Percentiles rank a stretch among this genome's conserved stretches.
phyloP scores from a whole-genome alignment of 2,797 vertebrate species.

The Pipistrellus pygmaeus region DNA sequence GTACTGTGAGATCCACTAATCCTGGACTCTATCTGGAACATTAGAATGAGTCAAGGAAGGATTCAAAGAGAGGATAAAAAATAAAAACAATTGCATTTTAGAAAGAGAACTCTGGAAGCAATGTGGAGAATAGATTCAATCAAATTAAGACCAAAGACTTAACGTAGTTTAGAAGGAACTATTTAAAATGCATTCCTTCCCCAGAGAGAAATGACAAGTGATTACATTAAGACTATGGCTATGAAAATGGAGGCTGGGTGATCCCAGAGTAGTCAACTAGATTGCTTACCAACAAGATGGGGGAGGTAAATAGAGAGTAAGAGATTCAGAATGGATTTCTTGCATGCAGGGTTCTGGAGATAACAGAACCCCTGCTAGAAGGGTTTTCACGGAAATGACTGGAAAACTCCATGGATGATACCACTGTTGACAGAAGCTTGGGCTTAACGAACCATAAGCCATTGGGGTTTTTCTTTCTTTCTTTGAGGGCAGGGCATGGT shows the following conservation, averaged over 20 bases:
- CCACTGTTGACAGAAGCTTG: background rate
- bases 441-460: background rate
- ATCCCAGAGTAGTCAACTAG: background rate
- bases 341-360: background rate
- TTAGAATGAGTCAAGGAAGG: background rate
- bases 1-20: background rate
- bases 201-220: background rate
- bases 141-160: background rate
- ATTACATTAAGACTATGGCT: background rate
- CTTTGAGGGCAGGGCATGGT: rapidly evolving
- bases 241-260: background rate
- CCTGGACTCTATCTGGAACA: background rate
- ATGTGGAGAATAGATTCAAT: background rate
- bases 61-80: background rate
- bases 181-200: background rate
- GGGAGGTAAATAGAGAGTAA: background rate
- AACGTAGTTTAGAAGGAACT: background rate
- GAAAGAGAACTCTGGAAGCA: background rate
- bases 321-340: background rate
- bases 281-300: background rate
- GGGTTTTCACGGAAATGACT: background rate
- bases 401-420: background rate
- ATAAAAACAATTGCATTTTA: background rate
- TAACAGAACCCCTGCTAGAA: background rate
- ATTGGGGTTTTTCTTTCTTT: too few species aligned